phyloP scores from a whole-genome alignment of 2,888 invertebrate species.

The Chromoteleia sp. region DNA sequence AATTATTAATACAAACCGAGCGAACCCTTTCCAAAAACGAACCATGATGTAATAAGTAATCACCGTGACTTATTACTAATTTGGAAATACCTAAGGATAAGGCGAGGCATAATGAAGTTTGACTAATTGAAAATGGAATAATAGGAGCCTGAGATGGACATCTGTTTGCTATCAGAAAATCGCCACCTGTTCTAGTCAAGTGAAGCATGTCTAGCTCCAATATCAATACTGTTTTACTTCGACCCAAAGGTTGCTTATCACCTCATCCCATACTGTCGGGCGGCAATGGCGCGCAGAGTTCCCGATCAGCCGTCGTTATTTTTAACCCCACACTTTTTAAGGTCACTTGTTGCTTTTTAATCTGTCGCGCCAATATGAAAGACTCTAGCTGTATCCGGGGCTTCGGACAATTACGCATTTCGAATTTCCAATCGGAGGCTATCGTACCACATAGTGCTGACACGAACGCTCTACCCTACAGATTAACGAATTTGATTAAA shows the following conservation, averaged over 20 bases:
- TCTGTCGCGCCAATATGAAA: slow-evolving; percentile 76
- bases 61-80: too few relatives aligned
- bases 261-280: slow-evolving; percentile 73
- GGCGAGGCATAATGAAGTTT: neutral
- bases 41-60: too few relatives aligned
- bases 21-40: too few relatives aligned
- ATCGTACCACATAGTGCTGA: slow-evolving; percentile 65
- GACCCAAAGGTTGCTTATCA: slow-evolving; percentile 74
- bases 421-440: slow-evolving; percentile 72
- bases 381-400: slow-evolving; percentile 70
- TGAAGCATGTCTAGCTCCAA: slow-evolving; percentile 64
- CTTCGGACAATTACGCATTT: slow-evolving; percentile 72
- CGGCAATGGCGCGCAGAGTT: slow-evolving; percentile 78
- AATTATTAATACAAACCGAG: too few relatives aligned
- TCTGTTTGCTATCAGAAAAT: slow-evolving; percentile 61
- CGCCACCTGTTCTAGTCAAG: slow-evolving; percentile 67
- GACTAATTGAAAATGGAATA: slow-evolving; percentile 24
- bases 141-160: slow-evolving; percentile 16
- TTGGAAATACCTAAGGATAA: neutral
- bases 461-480: slow-evolving; percentile 58
- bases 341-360: slow-evolving; percentile 84
- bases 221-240: slow-evolving; percentile 69
- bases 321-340: slow-evolving; percentile 82
- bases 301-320: slow-evolving; percentile 82
- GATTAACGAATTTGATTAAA: slow-evolving; percentile 70